A percentile compares a stretch with the other conserved stretches of the same genome.
These are phyloP conservation scores for Nycticorax nycticorax DNA, from an alignment of 2,113 vertebrate species.

Conservation along the genomic window DNA sequence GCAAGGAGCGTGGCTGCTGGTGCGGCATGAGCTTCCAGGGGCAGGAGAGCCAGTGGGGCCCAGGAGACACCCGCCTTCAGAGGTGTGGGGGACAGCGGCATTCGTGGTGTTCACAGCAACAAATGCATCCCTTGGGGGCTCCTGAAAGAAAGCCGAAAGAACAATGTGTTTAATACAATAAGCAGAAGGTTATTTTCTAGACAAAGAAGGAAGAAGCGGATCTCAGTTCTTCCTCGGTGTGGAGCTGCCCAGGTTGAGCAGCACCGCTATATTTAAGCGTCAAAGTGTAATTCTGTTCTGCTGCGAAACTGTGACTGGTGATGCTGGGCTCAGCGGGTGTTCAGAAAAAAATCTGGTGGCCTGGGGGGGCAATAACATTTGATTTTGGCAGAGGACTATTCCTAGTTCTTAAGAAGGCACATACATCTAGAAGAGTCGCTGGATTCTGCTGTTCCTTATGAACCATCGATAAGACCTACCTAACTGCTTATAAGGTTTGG, in stretches of 20 bases:
- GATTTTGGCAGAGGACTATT: background rate
- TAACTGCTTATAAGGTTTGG: background rate
- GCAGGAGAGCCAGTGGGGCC: conserved; percentile 29
- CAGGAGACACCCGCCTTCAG: conserved; percentile 47
- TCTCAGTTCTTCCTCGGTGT: background rate
- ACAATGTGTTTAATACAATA: background rate
- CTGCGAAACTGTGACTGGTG: background rate
- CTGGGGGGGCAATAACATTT: background rate
- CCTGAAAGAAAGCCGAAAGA: conserved; percentile 39
- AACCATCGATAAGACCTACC: background rate
- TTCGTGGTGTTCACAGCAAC: background rate
- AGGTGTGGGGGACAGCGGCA: background rate
- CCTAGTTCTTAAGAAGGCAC: background rate
- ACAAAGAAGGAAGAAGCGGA: background rate
- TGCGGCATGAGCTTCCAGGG: background rate
- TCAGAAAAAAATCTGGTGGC: background rate
- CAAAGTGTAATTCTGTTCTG: background rate
- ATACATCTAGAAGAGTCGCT: background rate
- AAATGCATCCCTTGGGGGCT: background rate
- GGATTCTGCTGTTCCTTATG: background rate
- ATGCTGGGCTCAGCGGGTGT: background rate
- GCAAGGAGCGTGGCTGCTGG: background rate
- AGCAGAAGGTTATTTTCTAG: background rate
- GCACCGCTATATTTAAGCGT: background rate
- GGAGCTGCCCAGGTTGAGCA: background rate